phyloP scores from a whole-genome alignment of 2,797 vertebrate species.

The Oceanodroma leucorhoa region DNA sequence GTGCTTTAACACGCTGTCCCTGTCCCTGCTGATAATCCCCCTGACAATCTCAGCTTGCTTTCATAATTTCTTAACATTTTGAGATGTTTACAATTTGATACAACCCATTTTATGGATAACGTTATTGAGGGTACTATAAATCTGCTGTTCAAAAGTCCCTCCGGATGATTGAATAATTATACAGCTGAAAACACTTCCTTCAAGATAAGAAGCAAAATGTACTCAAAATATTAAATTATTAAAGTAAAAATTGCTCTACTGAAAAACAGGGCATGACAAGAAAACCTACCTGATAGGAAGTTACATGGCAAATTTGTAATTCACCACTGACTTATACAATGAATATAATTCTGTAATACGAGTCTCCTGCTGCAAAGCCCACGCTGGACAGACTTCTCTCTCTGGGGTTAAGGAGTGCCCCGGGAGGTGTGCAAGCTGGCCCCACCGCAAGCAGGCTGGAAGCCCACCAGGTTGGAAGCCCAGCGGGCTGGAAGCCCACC shows the following conservation, averaged over 20 bases:
- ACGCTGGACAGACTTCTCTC: fast-evolving
- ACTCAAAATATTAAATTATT: not conserved
- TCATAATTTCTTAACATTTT: not conserved
- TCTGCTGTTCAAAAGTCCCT: not conserved
- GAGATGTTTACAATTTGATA: not conserved
- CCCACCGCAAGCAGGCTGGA: not conserved
- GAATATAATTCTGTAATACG: fast-evolving
- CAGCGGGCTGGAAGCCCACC: not conserved
- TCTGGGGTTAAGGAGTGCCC: fast-evolving
- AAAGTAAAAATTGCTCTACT: not conserved
- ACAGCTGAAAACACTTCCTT: not conserved
- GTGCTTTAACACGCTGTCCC: not conserved
- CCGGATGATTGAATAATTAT: not conserved
- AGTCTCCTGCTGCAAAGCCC: not conserved
- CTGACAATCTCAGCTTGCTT: not conserved
- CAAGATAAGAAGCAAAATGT: not conserved
- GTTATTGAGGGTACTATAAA: not conserved
- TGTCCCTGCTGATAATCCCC: not conserved
- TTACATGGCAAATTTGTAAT: not conserved
- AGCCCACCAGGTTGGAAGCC: not conserved
- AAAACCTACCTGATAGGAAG: not conserved
- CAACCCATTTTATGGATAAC: not conserved
- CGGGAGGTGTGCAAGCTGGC: not conserved
- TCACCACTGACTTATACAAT: not conserved
- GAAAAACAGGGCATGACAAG: not conserved